Evolutionary conservation across 2,113 vertebrate genomes (phyloP).

Genomic region (Tonatia bakeri): DNA sequence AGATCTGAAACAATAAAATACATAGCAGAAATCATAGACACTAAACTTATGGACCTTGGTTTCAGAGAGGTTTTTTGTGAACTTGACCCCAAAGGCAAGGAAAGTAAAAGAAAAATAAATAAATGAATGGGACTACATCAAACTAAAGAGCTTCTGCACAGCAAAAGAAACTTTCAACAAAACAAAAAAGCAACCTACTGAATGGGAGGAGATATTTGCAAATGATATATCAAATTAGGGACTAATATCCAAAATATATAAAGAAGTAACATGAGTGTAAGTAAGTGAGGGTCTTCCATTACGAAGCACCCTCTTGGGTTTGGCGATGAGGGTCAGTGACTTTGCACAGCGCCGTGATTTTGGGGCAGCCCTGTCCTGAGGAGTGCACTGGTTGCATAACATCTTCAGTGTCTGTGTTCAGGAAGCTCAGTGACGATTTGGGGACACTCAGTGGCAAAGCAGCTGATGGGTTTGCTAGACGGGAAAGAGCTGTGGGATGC

Average conservation of each 20-base stretch:
- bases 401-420: neutral
- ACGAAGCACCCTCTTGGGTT: neutral
- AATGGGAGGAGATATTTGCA: neutral
- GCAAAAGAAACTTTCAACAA: neutral
- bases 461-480: neutral
- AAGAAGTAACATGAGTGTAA: neutral
- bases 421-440: neutral
- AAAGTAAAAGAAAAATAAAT: neutral
- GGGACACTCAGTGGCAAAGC: neutral
- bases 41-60: neutral
- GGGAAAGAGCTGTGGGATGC: too few species aligned
- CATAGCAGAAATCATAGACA: neutral
- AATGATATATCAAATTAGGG: neutral
- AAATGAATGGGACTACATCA: too few species aligned
- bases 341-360: rapidly evolving
- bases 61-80: neutral
- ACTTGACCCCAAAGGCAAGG: neutral
- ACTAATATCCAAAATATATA: neutral
- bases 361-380: too few species aligned
- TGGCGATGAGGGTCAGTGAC: neutral
- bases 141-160: neutral
- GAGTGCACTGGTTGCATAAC: neutral
- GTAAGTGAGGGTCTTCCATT: neutral
- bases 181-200: neutral
- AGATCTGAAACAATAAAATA: neutral